These are phyloP conservation scores for Pelusios castaneus DNA, from an alignment of 2,113 vertebrate species.

Conservation along the genomic window DNA sequence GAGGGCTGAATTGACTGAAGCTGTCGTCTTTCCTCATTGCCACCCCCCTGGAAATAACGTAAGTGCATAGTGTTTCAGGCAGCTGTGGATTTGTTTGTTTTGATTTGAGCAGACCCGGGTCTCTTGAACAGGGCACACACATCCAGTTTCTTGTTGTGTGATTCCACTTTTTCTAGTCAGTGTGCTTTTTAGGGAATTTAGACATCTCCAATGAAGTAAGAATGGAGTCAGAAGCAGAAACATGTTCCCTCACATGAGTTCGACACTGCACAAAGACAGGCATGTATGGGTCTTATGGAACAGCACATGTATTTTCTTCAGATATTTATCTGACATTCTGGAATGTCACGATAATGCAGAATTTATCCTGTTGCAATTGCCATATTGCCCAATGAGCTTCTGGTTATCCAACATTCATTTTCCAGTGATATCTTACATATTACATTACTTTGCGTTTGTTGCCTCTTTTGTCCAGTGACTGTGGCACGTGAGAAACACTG, in stretches of 20 bases:
- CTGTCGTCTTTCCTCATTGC: background rate
- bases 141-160: background rate
- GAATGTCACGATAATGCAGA: background rate
- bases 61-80: background rate
- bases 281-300: background rate
- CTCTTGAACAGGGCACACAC: background rate
- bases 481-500: background rate
- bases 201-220: background rate
- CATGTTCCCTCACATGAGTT: background rate
- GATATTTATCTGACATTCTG: background rate
- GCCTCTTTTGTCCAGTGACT: background rate
- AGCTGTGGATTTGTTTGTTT: background rate
- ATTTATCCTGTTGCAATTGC: background rate
- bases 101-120: background rate
- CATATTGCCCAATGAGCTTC: background rate
- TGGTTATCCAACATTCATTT: background rate
- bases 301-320: slow-evolving; percentile 35
- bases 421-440: background rate
- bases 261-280: background rate
- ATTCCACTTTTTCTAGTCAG: background rate
- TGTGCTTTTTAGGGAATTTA: background rate
- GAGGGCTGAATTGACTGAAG: background rate
- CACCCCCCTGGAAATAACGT: background rate
- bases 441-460: background rate
- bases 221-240: background rate